A percentile compares a stretch with the other conserved stretches of the same genome.
phyloP scores from a whole-genome alignment of 2,888 invertebrate genomes.

The Leptopterna dolabrata region DNA sequence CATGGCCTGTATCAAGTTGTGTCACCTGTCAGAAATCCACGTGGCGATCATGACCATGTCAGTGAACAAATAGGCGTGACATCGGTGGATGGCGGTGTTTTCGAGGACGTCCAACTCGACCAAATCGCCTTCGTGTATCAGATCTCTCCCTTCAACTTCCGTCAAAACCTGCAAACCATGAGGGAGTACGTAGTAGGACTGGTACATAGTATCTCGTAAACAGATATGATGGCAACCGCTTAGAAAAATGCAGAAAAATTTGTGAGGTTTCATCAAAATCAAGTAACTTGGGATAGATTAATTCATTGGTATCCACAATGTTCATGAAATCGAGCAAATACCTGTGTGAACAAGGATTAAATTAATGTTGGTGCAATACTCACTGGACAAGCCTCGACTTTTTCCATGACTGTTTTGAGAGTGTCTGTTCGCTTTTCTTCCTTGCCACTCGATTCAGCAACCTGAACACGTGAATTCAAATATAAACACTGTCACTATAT shows the following conservation, averaged over 20 bases:
- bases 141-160: conserved; percentile 79
- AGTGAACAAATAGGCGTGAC: conserved; percentile 92
- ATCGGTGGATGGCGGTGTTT: conserved; percentile 85
- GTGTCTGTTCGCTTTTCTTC: conserved; percentile 51
- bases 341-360: no score
- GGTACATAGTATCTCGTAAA: no score
- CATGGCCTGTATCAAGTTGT: no score
- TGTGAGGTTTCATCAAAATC: no score
- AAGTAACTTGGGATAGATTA: no score
- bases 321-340: no score
- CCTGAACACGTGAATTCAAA: conserved; percentile 30
- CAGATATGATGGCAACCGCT: no score
- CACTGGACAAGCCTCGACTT: conserved; percentile 55
- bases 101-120: conserved; percentile 90
- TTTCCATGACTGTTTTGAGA: conserved; percentile 25
- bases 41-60: conserved; percentile 92
- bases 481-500: no score
- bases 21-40: conserved; percentile 76
- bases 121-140: conserved; percentile 92
- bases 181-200: no score
- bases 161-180: conserved; percentile 72
- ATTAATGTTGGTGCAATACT: no score
- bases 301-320: no score
- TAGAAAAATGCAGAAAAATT: no score
- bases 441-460: conserved; percentile 50